A percentile compares a stretch with the other conserved stretches of the same genome.
phyloP scores from a whole-genome alignment of 1,140 invertebrate genomes.

The Drosophila grimshawi region DNA sequence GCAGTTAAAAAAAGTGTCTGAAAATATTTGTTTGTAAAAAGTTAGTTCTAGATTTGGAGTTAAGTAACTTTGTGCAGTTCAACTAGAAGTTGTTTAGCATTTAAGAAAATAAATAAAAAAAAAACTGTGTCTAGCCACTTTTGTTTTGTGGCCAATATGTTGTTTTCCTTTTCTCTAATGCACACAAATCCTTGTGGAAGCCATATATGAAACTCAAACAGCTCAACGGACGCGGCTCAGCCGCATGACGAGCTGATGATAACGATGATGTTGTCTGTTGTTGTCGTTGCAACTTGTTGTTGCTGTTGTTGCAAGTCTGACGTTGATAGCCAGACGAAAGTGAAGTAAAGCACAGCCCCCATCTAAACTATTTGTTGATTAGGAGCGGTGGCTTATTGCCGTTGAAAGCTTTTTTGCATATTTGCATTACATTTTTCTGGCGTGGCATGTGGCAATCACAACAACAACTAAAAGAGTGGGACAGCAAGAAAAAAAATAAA shows the following conservation, averaged over 20 bases:
- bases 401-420: slow-evolving; percentile 76
- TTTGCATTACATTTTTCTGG: slow-evolving; percentile 79
- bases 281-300: slow-evolving; percentile 28
- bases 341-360: slow-evolving; percentile 45
- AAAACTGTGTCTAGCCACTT: slow-evolving; percentile 30
- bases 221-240: slow-evolving; percentile 29
- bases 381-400: slow-evolving; percentile 25
- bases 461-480: not conserved
- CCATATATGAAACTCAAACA: slow-evolving; percentile 78
- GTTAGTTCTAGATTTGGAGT: not conserved
- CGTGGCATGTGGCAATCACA: slow-evolving; percentile 65
- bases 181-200: slow-evolving; percentile 77
- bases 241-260: slow-evolving; percentile 65
- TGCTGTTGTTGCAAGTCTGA: slow-evolving; percentile 15
- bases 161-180: slow-evolving; percentile 43
- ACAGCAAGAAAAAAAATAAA: slow-evolving; percentile 25
- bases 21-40: not conserved
- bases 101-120: not conserved
- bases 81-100: not conserved
- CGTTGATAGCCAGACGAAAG: slow-evolving; percentile 38
- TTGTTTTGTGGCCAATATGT: slow-evolving; percentile 17
- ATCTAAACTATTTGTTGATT: slow-evolving; percentile 64
- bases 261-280: slow-evolving; percentile 70
- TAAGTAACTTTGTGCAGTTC: slow-evolving; percentile 14
- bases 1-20: slow-evolving; percentile 1